These are phyloP conservation scores for human DNA, from an alignment of 2,113 vertebrate genomes.

Conservation along the genomic window GRCh38 chrX:41871001-41871500, in stretches of 20 bases:
- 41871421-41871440: neutral
- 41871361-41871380: neutral
- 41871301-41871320: neutral
- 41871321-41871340: conserved; percentile 3
- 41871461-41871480: neutral
- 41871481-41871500: neutral
- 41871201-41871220: neutral
- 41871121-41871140: neutral
- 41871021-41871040: neutral
- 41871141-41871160: neutral
- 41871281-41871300: conserved; percentile 2
- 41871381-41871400: neutral
- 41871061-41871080: neutral
- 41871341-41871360: conserved; percentile 12
- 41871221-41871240: neutral
- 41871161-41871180: neutral
- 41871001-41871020: neutral
- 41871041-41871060: neutral
- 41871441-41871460: neutral
- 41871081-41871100: neutral
- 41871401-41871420: neutral
- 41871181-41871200: neutral
- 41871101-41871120: neutral
- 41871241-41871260: neutral
- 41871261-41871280: neutral